A percentile compares a stretch with the other conserved stretches of the same genome.
These are phyloP conservation scores for Drosophila merina DNA, from an alignment of 2,888 invertebrate genomes.

Conservation along the genomic window DNA sequence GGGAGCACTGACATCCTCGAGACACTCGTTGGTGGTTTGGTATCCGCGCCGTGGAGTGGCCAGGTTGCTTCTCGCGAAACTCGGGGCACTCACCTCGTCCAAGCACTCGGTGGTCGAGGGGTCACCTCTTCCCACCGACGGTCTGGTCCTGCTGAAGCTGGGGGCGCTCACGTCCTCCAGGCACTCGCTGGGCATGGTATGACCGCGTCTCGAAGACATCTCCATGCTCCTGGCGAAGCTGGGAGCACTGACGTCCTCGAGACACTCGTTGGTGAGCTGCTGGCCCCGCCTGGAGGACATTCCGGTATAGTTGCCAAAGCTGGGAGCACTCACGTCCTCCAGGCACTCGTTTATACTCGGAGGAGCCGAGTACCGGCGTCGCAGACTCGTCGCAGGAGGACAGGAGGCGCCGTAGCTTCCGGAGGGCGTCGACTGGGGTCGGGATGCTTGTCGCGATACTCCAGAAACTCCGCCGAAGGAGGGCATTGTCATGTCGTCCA, in stretches of 20 bases:
- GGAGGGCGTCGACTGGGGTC: not conserved
- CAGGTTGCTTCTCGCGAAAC: not conserved
- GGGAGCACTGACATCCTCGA: slow-evolving; percentile 23
- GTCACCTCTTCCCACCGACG: slow-evolving; percentile 8
- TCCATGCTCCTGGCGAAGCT: not conserved
- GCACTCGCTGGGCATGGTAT: slow-evolving; percentile 18
- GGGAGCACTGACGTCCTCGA: slow-evolving; percentile 23
- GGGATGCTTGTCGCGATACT: not conserved
- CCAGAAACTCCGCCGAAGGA: slow-evolving; percentile 7
- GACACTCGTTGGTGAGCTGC: slow-evolving; percentile 8
- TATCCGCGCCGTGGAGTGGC: not conserved
- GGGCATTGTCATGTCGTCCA: slow-evolving; percentile 34
- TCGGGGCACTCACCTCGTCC: slow-evolving; percentile 6
- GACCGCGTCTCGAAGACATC: slow-evolving; percentile 10
- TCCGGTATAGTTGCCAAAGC: not conserved
- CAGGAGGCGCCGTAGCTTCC: not conserved
- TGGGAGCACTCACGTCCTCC: slow-evolving; percentile 13
- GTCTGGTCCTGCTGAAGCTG: not conserved
- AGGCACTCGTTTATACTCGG: slow-evolving; percentile 6
- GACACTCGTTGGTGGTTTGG: slow-evolving; percentile 6
- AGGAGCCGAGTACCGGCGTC: not conserved
- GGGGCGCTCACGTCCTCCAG: slow-evolving; percentile 19
- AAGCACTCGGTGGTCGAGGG: slow-evolving; percentile 18
- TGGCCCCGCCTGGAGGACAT: slow-evolving; percentile 15
- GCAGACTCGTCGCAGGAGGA: not conserved